Conservation (phyloP, 2,888 invertebrate species). For the Acrobasis consociella region DNA sequence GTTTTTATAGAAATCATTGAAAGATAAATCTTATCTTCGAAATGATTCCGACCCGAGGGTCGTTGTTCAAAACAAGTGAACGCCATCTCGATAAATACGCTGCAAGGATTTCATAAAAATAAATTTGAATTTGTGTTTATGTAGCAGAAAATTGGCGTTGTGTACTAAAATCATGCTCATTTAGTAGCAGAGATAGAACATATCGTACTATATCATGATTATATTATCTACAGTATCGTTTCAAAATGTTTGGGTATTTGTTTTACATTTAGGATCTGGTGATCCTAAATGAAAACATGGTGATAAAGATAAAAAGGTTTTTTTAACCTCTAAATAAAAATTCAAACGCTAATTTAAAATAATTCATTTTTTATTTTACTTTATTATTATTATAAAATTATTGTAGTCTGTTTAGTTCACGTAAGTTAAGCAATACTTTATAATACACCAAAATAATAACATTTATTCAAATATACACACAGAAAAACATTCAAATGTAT, state of each 20-base stretch:
- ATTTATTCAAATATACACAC: too few species aligned
- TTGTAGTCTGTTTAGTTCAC: too few species aligned
- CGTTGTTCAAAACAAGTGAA: not conserved
- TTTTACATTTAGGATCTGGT: not conserved
- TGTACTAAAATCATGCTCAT: not conserved
- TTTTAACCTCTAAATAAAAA: too few species aligned
- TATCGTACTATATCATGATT: not conserved
- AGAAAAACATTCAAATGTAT: too few species aligned
- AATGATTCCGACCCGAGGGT: not conserved
- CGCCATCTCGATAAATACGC: not conserved
- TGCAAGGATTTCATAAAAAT: not conserved
- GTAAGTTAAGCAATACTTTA: too few species aligned
- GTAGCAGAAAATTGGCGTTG: not conserved
- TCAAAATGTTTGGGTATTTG: not conserved
- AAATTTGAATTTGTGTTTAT: not conserved
- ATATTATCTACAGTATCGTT: not conserved
- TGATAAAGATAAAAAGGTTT: too few species aligned
- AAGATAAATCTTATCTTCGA: not conserved
- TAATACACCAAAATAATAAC: too few species aligned
- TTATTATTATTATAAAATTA: too few species aligned
- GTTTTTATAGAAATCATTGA: not conserved
- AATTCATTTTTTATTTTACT: too few species aligned
- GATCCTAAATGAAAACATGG: too few species aligned
- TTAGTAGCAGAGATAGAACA: not conserved
- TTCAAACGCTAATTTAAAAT: too few species aligned